Conservation (phyloP, 1,140 invertebrate genomes). For the Drosophila bocki region DNA sequence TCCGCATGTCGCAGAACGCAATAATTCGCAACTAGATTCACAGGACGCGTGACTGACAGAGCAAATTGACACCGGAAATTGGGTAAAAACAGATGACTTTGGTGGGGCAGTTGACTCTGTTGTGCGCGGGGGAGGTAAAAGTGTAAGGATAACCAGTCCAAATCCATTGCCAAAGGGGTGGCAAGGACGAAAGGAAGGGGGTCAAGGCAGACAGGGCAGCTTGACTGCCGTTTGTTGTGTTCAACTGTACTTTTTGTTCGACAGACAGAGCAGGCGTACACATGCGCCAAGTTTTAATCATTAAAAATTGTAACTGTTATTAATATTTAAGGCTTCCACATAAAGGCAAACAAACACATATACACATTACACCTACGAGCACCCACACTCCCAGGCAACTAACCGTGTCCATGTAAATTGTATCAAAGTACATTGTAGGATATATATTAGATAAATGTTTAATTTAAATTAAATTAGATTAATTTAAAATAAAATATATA, state of each 20-base stretch:
- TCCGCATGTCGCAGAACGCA: no score
- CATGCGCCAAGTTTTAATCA: conserved; percentile 80
- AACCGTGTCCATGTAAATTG: conserved; percentile 32
- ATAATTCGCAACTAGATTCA: neutral
- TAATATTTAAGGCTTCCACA: conserved; percentile 79
- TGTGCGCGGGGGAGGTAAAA: neutral
- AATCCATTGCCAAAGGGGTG: conserved; percentile 8
- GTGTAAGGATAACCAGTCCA: conserved; percentile 8
- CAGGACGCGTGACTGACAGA: conserved; percentile 23
- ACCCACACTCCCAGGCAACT: conserved; percentile 26
- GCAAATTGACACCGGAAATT: conserved; percentile 49
- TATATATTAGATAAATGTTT: no score
- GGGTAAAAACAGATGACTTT: conserved; percentile 22
- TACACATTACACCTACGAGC: conserved; percentile 7
- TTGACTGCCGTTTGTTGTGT: conserved; percentile 60
- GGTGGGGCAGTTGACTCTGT: conserved; percentile 15
- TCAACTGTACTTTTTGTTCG: conserved; percentile 69
- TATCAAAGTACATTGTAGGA: conserved; percentile 3
- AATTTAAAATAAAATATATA: no score
- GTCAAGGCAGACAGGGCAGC: conserved; percentile 18
- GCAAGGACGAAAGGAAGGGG: neutral
- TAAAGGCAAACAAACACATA: conserved; percentile 39
- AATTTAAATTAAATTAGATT: no score
- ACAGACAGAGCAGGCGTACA: conserved; percentile 52
- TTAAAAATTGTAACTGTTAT: conserved; percentile 84